Evolutionary conservation across 2,797 vertebrate species (phyloP).

Genomic region (Arnoldichthys spilopterus): DNA sequence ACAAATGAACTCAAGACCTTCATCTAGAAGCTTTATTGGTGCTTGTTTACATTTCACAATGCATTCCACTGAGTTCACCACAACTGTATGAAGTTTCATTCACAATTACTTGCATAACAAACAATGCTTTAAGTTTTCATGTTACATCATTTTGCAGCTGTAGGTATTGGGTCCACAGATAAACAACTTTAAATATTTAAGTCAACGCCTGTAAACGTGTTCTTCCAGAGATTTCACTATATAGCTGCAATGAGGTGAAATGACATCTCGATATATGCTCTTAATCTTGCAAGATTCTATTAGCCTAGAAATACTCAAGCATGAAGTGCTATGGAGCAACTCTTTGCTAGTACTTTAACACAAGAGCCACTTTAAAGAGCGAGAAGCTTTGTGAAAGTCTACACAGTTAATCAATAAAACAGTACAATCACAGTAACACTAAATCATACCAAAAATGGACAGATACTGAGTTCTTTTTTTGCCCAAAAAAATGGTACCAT

Average conservation of each 20-base stretch:
- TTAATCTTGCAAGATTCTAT: constrained; percentile 76
- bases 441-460: constrained; percentile 79
- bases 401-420: constrained; percentile 86
- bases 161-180: constrained; percentile 85
- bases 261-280: constrained; percentile 69
- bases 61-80: constrained; percentile 96
- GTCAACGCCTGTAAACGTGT: constrained; percentile 83
- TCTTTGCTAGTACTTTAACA: constrained; percentile 70
- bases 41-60: constrained; percentile 95
- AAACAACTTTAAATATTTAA: constrained; percentile 66
- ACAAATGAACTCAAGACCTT: constrained; percentile 36
- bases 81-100: constrained; percentile 87
- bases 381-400: constrained; percentile 86
- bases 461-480: constrained; percentile 60
- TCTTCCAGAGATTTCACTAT: constrained; percentile 78
- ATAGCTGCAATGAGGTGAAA: constrained; percentile 79
- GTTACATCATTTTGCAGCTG: constrained; percentile 84
- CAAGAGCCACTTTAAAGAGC: constrained; percentile 79
- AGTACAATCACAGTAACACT: constrained; percentile 89
- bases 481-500: constrained; percentile 74
- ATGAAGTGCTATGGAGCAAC: constrained; percentile 78
- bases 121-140: constrained; percentile 85
- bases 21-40: constrained; percentile 99
- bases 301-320: constrained; percentile 83
- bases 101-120: constrained; percentile 89